Base-by-base conservation (phyloP, 2,888 invertebrate species). In the Orgyia antiqua region DNA sequence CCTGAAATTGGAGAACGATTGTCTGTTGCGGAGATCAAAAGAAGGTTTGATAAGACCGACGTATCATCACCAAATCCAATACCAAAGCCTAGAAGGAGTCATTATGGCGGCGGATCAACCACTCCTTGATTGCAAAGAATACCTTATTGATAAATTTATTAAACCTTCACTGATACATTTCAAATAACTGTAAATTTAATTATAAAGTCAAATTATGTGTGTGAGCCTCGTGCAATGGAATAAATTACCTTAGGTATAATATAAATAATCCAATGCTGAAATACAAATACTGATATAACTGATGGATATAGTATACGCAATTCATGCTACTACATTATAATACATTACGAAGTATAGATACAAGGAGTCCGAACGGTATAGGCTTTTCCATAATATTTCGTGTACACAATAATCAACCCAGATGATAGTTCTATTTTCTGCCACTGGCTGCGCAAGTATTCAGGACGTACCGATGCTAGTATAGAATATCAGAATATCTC, bases 41-140 rank as follows among this genome's bases (percentile, higher is more conserved):
- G 77, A 36, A 83, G 84, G 45, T 89, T 89, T 52, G 87, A 89
- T 27, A 84, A 80, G 39, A 82, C 68, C 13, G 87, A 87, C 27
- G 64, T 58, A 24, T 72, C 74, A n/a, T 78, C 82, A 27, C 87
- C 87, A 33, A 87, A 89, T 68, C 89, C 89, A 2, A 83, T 89
- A 64, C 88, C 88, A 56, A 89, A 89, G 61, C 89, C 89, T 2
- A 80, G 88, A 51, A 74, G 89, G 54, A 87, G 88, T 58, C 76
- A 82, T 40, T 73, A 79, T 27, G 76, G 75, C 19, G 77, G 69
- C 29, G 77, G 69, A 29, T 62, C 71, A 5, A 69, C 54, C 36
- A 70, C 74, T 21, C 71, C 76, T 6, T 62, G 46, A 57, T 36
- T 29, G 13, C n/a, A n/a, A n/a, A n/a, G n/a, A n/a, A n/a, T n/a